Conservation (phyloP, 53 echinoderm and acorn worm genomes). For the Paracentrotus lividus region DNA sequence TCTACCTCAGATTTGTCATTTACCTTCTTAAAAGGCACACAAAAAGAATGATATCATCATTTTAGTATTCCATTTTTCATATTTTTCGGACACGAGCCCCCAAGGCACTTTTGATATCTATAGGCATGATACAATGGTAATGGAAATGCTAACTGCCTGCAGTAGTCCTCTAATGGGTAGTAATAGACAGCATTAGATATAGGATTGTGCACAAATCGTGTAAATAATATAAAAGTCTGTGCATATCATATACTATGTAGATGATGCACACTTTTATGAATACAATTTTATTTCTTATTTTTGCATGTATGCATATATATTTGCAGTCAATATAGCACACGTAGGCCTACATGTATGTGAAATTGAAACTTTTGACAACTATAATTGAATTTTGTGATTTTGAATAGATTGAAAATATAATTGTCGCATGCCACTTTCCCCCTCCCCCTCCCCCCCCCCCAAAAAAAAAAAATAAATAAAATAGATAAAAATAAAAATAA, state of each 20-base stretch:
- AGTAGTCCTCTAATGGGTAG: not conserved
- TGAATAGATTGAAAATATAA: no score
- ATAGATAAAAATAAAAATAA: no score
- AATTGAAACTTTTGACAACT: no score
- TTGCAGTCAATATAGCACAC: not conserved
- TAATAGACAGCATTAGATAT: not conserved
- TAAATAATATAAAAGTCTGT: not conserved
- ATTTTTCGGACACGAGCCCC: not conserved
- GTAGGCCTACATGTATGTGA: not conserved
- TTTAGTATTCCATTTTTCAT: not conserved
- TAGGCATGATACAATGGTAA: constrained; percentile 28
- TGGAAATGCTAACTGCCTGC: constrained; percentile 14
- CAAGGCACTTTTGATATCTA: not conserved
- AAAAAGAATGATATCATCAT: not conserved
- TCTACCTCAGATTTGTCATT: not conserved
- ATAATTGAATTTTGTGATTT: no score
- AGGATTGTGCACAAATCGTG: not conserved
- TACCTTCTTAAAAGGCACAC: not conserved
- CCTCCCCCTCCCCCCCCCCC: no score
- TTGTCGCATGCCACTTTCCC: no score
- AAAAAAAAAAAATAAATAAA: no score
- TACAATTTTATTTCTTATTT: no score
- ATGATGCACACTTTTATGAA: no score
- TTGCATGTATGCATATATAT: no score
- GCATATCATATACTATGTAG: no score